A percentile compares a stretch with the other conserved stretches of the same genome.
Conservation (phyloP, 1,140 invertebrate genomes). For the Dufourea novaeangliae region DNA sequence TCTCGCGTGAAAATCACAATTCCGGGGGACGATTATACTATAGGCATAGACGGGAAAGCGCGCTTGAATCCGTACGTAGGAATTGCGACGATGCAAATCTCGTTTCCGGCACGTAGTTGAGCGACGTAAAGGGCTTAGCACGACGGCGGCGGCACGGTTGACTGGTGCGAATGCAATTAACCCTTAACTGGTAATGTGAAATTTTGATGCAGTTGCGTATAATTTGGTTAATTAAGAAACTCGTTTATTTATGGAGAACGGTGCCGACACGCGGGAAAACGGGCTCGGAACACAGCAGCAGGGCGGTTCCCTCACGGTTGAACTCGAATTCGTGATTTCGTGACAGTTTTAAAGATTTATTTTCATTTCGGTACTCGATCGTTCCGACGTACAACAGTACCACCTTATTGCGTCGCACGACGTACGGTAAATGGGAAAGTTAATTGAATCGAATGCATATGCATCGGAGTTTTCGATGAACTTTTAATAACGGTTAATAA, state of each 20-base stretch:
- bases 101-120: constrained; percentile 62
- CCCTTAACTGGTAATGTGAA: constrained; percentile 66
- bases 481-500: constrained; percentile 49
- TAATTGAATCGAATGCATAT: constrained; percentile 40
- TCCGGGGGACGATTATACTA: constrained; percentile 5
- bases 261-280: constrained; percentile 8
- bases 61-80: constrained; percentile 53
- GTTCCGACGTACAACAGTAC: constrained; percentile 9
- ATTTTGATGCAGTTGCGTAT: constrained; percentile 67
- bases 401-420: not conserved
- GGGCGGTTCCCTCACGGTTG: too few relatives aligned
- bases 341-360: not conserved
- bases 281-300: not conserved
- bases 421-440: constrained; percentile 44
- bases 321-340: not conserved
- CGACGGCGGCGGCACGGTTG: constrained; percentile 53
- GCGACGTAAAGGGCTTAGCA: constrained; percentile 63
- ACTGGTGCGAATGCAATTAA: constrained; percentile 67
- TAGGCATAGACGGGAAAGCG: constrained; percentile 22
- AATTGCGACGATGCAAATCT: constrained; percentile 67
- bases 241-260: constrained; percentile 48
- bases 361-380: constrained; percentile 27
- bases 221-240: constrained; percentile 67
- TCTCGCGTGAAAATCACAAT: constrained; percentile 31
- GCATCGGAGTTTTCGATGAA: constrained; percentile 51